phyloP scores from a whole-genome alignment of 2,113 vertebrate genomes.

The Oplegnathus fasciatus region DNA sequence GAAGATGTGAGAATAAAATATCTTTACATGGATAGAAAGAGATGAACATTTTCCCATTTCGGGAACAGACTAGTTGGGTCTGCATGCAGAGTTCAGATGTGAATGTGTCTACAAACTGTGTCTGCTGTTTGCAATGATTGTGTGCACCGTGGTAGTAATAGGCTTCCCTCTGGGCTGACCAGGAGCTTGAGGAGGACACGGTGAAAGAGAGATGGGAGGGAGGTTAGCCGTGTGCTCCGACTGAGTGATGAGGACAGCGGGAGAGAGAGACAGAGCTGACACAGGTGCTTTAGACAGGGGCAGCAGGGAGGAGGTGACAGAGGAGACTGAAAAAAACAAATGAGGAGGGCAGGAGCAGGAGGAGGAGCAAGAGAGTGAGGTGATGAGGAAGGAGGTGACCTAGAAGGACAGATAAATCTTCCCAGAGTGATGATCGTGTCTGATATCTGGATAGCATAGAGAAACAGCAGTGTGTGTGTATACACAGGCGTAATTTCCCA shows the following conservation, averaged over 20 bases:
- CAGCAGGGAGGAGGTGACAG: slow-evolving; percentile 51
- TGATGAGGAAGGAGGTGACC: slow-evolving; percentile 33
- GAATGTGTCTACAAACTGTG: slow-evolving; percentile 6
- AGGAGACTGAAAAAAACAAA: slow-evolving; percentile 11
- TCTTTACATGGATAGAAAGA: neutral
- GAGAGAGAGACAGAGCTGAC: slow-evolving; percentile 70
- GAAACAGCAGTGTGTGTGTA: neutral
- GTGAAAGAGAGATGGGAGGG: slow-evolving; percentile 51
- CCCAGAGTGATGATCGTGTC: slow-evolving; percentile 23
- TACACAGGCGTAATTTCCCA: neutral
- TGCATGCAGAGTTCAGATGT: neutral
- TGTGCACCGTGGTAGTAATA: slow-evolving; percentile 35
- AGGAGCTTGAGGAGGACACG: slow-evolving; percentile 39
- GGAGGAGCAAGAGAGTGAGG: slow-evolving; percentile 25
- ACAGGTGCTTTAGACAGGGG: slow-evolving; percentile 66
- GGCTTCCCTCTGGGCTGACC: slow-evolving; percentile 42
- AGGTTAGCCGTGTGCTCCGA: slow-evolving; percentile 35
- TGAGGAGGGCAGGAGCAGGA: slow-evolving; percentile 19
- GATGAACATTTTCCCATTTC: neutral
- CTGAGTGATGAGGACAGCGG: slow-evolving; percentile 70
- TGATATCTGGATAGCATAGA: slow-evolving; percentile 18
- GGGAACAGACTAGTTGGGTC: neutral
- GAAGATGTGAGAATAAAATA: slow-evolving; percentile 10
- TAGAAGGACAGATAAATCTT: slow-evolving; percentile 34
- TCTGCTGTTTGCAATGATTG: slow-evolving; percentile 22